Evolutionary conservation across 2,797 vertebrate genomes (phyloP).

Genomic region (Enteromius thamalakanensis): DNA sequence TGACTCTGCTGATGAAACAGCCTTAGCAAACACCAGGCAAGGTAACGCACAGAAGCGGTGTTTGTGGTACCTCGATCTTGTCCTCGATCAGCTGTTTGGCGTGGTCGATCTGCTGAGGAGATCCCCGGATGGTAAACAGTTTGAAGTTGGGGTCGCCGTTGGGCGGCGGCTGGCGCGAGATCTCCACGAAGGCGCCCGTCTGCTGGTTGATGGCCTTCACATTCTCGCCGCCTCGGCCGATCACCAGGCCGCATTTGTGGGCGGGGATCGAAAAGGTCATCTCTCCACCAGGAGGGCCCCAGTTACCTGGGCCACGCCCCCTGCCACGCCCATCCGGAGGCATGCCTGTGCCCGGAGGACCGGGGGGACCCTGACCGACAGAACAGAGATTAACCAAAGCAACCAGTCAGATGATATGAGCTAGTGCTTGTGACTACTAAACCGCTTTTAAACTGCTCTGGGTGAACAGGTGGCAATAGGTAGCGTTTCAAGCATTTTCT

Average conservation of each 20-base stretch:
- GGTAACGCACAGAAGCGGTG: background rate
- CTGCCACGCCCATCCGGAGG: constrained; percentile 79
- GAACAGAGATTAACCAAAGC: background rate
- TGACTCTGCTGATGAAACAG: too few species aligned
- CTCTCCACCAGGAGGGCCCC: constrained; percentile 89
- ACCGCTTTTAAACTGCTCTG: too few species aligned
- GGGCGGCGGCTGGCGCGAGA: constrained; percentile 90
- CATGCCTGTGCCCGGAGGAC: constrained; percentile 85
- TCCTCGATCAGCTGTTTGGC: constrained; percentile 97
- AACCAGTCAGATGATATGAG: background rate
- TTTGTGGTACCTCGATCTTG: constrained; percentile 87
- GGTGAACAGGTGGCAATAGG: too few species aligned
- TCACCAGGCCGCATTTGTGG: constrained; percentile 93
- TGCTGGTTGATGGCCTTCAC: constrained; percentile 96
- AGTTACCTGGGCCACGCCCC: constrained; percentile 82
- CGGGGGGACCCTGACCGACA: constrained; percentile 81
- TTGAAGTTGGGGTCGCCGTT: constrained; percentile 96
- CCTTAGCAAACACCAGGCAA: background rate
- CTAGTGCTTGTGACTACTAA: background rate
- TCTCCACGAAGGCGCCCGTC: constrained; percentile 93
- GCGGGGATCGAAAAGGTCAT: constrained; percentile 94
- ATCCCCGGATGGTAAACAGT: constrained; percentile 89
- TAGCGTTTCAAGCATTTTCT: too few species aligned
- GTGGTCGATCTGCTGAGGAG: constrained; percentile 93
- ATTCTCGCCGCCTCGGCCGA: constrained; percentile 91